Evolutionary conservation across 2,797 vertebrate genomes (phyloP).

Genomic region (Halcyon chelicuti): DNA sequence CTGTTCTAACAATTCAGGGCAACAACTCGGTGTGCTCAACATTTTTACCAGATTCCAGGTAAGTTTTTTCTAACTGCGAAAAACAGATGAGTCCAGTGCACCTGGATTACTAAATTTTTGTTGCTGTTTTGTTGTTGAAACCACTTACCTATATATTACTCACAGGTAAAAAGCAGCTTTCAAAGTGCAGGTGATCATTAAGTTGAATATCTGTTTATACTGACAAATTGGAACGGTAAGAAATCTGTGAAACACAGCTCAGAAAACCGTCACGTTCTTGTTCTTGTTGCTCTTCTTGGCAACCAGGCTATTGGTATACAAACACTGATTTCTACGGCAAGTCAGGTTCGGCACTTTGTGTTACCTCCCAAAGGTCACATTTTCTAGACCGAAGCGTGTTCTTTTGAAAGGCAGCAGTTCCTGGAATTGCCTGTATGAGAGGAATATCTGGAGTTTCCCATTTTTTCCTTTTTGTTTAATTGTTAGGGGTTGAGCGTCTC

Average conservation of each 20-base stretch:
- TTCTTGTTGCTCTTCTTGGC: neutral
- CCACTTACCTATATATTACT: neutral
- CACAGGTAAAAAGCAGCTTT: neutral
- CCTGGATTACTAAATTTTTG: neutral
- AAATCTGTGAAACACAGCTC: neutral
- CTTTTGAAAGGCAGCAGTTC: neutral
- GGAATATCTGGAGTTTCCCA: neutral
- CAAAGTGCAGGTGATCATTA: neutral
- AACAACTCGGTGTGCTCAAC: fast-evolving
- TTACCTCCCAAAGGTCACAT: slow-evolving; percentile 55
- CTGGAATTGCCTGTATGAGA: neutral
- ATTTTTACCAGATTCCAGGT: neutral
- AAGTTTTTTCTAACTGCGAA: neutral
- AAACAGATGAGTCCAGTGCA: neutral
- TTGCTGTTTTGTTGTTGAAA: neutral
- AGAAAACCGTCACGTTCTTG: neutral
- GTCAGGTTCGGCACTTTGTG: neutral
- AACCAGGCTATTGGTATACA: slow-evolving; percentile 3
- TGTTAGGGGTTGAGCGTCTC: neutral
- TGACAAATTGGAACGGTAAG: neutral
- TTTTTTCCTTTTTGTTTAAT: neutral
- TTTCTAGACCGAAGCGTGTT: neutral
- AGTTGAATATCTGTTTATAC: neutral
- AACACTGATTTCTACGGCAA: slow-evolving; percentile 29
- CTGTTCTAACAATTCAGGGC: neutral